Evolutionary conservation across 2,888 invertebrate genomes (phyloP), one percentile per base, ranked within the genome.

Genomic region (Ennomos quercinarius): DNA sequence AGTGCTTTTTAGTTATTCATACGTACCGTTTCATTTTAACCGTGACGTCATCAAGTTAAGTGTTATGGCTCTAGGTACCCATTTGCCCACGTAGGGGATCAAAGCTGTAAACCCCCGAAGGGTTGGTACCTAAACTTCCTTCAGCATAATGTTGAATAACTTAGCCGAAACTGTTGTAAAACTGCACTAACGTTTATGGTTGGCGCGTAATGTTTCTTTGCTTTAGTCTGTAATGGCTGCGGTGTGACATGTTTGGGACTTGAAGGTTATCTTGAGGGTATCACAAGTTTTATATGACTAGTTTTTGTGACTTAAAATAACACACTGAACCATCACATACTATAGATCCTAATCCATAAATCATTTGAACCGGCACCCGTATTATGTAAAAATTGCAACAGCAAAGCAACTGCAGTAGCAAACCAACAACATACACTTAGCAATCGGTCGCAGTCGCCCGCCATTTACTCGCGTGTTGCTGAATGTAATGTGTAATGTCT

Each of bases 31-130:
- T 61, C 57, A 62, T 62, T 65, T 59, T 61, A 51, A 50, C 57
- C 53, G 52, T 57, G 62, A 63, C 57, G 57, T 62, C 55, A 60
- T 63, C 49, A 41, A 47, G 52, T 39, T 65, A 61, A 65, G 62
- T 65, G 55, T 57, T 57, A 59, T 56, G 47, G 38, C 60, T 60
- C 39, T 59, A 50, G 54, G 54, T 42, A 17, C 39, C 52, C 52
- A 49, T 58, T 49, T 48, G 51, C 42, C 43, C 46, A 61, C 60
- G 54, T 61, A 38, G 39, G 43, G 60, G 55, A 47, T 55, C 51
- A 47, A 40, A 51, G 51, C 40, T 51, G 51, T 61, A 51, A 61
- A 61, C 43, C 55, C 51, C 38, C 34, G 35, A 37, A 56, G 51
- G 51, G 47, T 54, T 54, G 41, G n/a, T 40, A 13, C 36, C 34